Conservation (phyloP, 2,797 vertebrate species). For the Manis pentadactyla region DNA sequence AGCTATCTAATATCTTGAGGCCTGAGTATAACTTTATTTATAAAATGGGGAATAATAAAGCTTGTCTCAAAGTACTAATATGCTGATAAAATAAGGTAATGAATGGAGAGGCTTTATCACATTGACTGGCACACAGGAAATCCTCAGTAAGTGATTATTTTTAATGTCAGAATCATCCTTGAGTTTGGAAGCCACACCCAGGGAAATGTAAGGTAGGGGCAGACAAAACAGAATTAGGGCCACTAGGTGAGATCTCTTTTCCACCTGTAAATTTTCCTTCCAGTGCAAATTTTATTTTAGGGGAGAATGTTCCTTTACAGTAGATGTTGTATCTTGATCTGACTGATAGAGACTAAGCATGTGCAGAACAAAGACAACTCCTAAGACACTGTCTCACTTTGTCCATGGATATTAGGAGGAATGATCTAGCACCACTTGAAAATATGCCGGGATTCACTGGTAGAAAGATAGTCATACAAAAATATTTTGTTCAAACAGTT, state of each 20-base stretch:
- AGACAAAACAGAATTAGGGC: constrained; percentile 16
- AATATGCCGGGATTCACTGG: background rate
- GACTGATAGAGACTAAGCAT: background rate
- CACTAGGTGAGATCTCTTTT: background rate
- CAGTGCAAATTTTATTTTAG: background rate
- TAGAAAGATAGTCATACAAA: background rate
- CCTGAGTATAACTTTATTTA: background rate
- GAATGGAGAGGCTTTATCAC: constrained; percentile 3
- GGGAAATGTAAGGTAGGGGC: background rate
- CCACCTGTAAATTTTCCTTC: background rate
- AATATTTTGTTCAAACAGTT: background rate
- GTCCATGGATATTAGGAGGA: background rate
- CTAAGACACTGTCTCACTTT: background rate
- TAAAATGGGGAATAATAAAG: background rate
- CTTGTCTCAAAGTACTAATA: background rate
- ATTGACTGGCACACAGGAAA: background rate
- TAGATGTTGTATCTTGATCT: background rate
- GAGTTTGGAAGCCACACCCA: background rate
- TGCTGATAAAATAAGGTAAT: background rate
- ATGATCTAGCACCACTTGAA: background rate
- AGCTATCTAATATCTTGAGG: background rate
- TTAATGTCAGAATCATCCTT: background rate
- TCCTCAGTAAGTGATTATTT: constrained; percentile 25
- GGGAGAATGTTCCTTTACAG: background rate
- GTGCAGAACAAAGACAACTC: background rate